phyloP scores from a whole-genome alignment of 2,888 invertebrate genomes.

The Eupithecia pulchellata region DNA sequence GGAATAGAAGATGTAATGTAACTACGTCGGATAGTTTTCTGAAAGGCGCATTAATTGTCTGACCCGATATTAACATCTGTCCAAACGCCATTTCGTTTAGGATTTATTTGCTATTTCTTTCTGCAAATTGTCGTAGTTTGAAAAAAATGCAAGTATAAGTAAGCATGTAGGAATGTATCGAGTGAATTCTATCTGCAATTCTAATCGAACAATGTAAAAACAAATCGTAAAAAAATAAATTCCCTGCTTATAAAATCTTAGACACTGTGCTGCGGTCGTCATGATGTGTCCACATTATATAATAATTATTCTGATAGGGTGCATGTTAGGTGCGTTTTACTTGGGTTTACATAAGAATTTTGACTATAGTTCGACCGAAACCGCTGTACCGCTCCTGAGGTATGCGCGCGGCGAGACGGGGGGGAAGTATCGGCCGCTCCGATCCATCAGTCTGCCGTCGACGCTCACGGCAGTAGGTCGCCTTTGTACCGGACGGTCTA shows the following conservation, averaged over 20 bases:
- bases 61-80: not conserved
- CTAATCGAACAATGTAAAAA: not conserved
- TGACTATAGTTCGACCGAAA: too few relatives aligned
- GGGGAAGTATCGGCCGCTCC: too few relatives aligned
- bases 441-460: too few relatives aligned
- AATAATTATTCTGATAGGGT: not conserved
- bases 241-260: not conserved
- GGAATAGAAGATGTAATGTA: not conserved
- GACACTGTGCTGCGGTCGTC: not conserved
- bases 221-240: not conserved
- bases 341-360: not conserved
- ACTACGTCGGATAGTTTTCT: not conserved
- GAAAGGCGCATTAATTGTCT: not conserved
- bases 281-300: too few relatives aligned
- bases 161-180: not conserved
- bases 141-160: not conserved
- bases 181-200: not conserved
- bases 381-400: too few relatives aligned
- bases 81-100: not conserved
- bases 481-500: too few relatives aligned
- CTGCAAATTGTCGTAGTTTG: not conserved
- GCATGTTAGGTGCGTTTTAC: not conserved
- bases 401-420: too few relatives aligned
- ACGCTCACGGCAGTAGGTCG: too few relatives aligned
- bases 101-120: not conserved